Conservation (phyloP, 1,140 invertebrate genomes). For the Drosophila arizonae region DNA sequence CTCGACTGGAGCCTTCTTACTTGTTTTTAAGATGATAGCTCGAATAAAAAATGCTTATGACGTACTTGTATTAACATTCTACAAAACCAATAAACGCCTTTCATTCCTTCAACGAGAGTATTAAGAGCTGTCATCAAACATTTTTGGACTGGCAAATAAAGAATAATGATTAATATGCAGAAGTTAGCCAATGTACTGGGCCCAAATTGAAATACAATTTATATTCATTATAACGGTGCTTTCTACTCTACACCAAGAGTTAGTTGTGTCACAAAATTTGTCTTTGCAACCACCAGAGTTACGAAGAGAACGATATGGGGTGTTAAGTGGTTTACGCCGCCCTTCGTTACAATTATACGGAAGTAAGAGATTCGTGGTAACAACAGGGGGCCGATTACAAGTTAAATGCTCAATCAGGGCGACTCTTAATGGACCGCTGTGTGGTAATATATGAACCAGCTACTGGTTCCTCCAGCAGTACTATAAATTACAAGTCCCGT, state of each 20-base stretch:
- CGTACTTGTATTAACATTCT: too few species aligned
- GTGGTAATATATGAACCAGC: slow-evolving; percentile 49
- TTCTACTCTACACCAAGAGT: slow-evolving; percentile 18
- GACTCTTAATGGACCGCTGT: slow-evolving; percentile 61
- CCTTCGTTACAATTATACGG: slow-evolving; percentile 41
- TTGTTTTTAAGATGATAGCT: too few species aligned
- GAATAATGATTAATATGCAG: slow-evolving; percentile 32
- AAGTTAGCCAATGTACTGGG: neutral
- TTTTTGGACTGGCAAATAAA: neutral
- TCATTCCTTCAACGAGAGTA: too few species aligned
- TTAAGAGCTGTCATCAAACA: neutral
- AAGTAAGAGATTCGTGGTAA: slow-evolving; percentile 46
- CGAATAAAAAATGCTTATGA: too few species aligned
- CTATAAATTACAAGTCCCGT: slow-evolving; percentile 53
- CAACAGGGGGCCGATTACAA: slow-evolving; percentile 72
- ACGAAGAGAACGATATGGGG: slow-evolving; percentile 52
- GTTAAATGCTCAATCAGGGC: slow-evolving; percentile 74
- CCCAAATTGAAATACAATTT: slow-evolving; percentile 71
- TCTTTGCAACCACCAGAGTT: slow-evolving; percentile 61
- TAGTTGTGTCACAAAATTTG: slow-evolving; percentile 29
- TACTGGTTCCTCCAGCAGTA: slow-evolving; percentile 35
- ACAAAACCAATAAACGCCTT: too few species aligned
- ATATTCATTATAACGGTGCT: slow-evolving; percentile 69
- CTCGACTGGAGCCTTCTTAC: too few species aligned
- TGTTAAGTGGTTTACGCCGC: slow-evolving; percentile 74